Evolutionary conservation across 2,113 vertebrate species (phyloP), one percentile per base, ranked within the genome.

Genomic region (Sinosuthora webbiana): DNA sequence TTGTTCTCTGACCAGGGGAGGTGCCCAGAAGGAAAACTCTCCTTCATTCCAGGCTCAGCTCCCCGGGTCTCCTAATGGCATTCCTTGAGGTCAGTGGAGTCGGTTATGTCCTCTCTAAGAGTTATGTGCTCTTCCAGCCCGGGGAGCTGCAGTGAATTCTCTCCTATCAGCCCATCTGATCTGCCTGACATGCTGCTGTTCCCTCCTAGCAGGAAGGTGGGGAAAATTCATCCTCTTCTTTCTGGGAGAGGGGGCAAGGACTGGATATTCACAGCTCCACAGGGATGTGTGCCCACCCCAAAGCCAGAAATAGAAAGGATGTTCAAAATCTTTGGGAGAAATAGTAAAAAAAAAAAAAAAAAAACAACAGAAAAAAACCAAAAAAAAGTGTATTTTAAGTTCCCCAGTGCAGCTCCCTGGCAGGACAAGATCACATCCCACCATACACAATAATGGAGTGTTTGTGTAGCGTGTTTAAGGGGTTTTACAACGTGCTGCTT

Each of bases 111-210:
- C 55, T 57, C 31, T 33, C 3, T 21, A 2, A 33, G 31, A 56
- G 31, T 56, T 15, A 3, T 27, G 28, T 27, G 39, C 80, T n/a
- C 23, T 7, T 7, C 55, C 31, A 86, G 45, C 45, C 3, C 8
- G 27, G 64, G 52, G 18, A 52, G 10, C 9, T 12, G 7, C 37
- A 15, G 31, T 5, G 28, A 49, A 15, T 70, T 81, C 42, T 57
- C 57, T 74, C 31, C 3, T 17, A 0, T 27, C 7, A 6, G 10
- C 3, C 9, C 35, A 53, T 2, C 44, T 6, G 20, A 9, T 8
- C 1, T 31, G 12, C 74, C 67, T 78, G 83, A 9, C 12, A 1
- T 1, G 44, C 3, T 9, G 6, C 21, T 45, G 18, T 6, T 64
- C 68, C 68, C 55, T 64, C 11, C 2, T 0, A 6, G 56, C 30